Base-by-base conservation (phyloP, 2,113 vertebrate genomes). In the Tachycineta bicolor region DNA sequence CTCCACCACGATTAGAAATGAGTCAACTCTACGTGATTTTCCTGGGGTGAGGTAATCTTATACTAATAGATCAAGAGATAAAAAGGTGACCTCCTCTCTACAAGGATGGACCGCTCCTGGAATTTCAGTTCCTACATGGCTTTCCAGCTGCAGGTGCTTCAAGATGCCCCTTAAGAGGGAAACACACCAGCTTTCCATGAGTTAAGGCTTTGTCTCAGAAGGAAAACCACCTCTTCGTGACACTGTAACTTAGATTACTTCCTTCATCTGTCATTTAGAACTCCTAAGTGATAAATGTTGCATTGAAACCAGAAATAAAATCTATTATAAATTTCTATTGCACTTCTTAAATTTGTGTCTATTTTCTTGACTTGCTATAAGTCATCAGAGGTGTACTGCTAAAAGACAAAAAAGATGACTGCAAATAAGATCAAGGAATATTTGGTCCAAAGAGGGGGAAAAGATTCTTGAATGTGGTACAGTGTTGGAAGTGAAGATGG, bases 81-180 rank as follows among this genome's bases (percentile, higher is more conserved):
- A 62, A 80, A 83, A 37, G 13, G 34, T 22, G 14, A 74, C 11
- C 5, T 94, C 5, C 3, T 3, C 17, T 81, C 39, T 70, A 5
- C 5, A 25, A 44, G 12, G 29, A 50, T 58, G 12, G 18, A 62
- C 12, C 0, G 1, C n/a, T 46, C 34, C 46, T 3, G 4, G 31
- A 70, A 71, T 85, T 68, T 59, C 26, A 39, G 52, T 68, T 92
- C 52, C 49, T 47, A 33, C 12, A 10, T 3, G 21, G 6, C 5
- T 78, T 91, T 55, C 39, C 21, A 88, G 47, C 12, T 67, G 25
- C 23, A 68, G 34, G 18, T 64, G 2, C 12, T 88, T 85, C 63
- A 59, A 68, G 39, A 33, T 29, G 14, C 16, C 56, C 39, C 63
- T 50, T 46, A 70, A 62, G 26, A 81, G 33, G 29, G 69, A 43